A percentile compares a stretch with the other conserved stretches of the same genome.
Conservation (phyloP, 2,888 invertebrate genomes). For the Ceraclea dissimilis region DNA sequence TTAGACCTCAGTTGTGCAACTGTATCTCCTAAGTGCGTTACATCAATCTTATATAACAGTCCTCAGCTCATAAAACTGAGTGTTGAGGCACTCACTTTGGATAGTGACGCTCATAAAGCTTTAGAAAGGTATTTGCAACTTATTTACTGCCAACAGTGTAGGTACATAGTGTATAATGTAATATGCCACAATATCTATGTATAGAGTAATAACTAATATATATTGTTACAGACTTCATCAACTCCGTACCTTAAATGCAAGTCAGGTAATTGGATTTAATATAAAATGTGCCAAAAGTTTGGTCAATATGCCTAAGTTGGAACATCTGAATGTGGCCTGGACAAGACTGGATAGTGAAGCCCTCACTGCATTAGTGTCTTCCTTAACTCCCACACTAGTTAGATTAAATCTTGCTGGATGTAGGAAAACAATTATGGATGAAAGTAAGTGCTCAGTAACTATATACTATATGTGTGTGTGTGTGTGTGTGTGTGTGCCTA, state of each 20-base stretch:
- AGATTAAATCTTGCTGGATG: conserved; percentile 80
- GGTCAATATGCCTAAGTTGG: conserved; percentile 23
- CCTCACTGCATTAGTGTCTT: conserved; percentile 45
- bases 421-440: conserved; percentile 64
- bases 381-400: conserved; percentile 57
- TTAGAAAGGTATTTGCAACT: conserved; percentile 5
- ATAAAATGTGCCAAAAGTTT: background rate
- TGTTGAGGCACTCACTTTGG: conserved; percentile 67
- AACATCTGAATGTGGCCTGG: conserved; percentile 78
- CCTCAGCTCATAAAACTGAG: conserved; percentile 71
- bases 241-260: conserved; percentile 19
- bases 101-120: conserved; percentile 41
- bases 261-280: conserved; percentile 12
- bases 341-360: conserved; percentile 56
- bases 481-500: background rate
- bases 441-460: conserved; percentile 59
- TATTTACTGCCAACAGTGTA: background rate
- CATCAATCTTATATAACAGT: conserved; percentile 56
- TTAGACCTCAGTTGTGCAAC: conserved; percentile 79
- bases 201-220: too few relatives aligned
- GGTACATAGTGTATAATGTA: too few relatives aligned
- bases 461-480: too few relatives aligned
- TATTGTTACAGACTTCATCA: conserved; percentile 1
- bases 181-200: too few relatives aligned
- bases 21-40: conserved; percentile 52